These are phyloP conservation scores for Pseudonaja textilis DNA, from an alignment of 2,113 vertebrate species.

Conservation along the genomic window DNA sequence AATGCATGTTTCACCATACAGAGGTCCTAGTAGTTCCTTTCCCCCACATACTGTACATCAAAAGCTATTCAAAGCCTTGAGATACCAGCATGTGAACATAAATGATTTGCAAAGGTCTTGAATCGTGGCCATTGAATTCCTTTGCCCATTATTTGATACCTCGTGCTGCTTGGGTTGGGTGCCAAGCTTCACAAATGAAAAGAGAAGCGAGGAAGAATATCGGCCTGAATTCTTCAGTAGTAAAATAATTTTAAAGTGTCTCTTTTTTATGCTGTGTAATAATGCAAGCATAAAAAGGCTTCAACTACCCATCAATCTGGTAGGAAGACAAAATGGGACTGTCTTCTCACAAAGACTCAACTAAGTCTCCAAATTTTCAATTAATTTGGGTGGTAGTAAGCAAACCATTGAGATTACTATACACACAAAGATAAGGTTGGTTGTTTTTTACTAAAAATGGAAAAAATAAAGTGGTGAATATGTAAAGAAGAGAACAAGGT, in stretches of 20 bases:
- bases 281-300: constrained; percentile 44
- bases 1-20: neutral
- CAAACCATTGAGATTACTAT: constrained; percentile 36
- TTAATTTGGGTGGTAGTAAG: constrained; percentile 45
- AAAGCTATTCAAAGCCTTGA: constrained; percentile 13
- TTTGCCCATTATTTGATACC: constrained; percentile 18
- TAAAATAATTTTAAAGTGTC: constrained; percentile 44
- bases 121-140: constrained; percentile 22
- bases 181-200: constrained; percentile 29
- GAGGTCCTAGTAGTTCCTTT: constrained; percentile 16
- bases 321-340: constrained; percentile 44
- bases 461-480: too few relatives aligned
- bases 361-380: constrained; percentile 53
- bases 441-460: too few relatives aligned
- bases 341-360: constrained; percentile 43
- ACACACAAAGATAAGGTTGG: too few relatives aligned
- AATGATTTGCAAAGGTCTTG: constrained; percentile 12
- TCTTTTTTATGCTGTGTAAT: constrained; percentile 24
- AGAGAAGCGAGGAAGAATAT: too few relatives aligned
- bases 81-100: constrained; percentile 4
- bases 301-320: constrained; percentile 49
- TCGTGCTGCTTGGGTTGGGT: constrained; percentile 29
- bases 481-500: too few relatives aligned
- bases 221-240: constrained; percentile 16
- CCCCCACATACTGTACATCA: neutral